Evolutionary conservation across 2,888 invertebrate species (phyloP), one percentile per base, ranked within the genome.

Genomic region (Deilephila porcellus): DNA sequence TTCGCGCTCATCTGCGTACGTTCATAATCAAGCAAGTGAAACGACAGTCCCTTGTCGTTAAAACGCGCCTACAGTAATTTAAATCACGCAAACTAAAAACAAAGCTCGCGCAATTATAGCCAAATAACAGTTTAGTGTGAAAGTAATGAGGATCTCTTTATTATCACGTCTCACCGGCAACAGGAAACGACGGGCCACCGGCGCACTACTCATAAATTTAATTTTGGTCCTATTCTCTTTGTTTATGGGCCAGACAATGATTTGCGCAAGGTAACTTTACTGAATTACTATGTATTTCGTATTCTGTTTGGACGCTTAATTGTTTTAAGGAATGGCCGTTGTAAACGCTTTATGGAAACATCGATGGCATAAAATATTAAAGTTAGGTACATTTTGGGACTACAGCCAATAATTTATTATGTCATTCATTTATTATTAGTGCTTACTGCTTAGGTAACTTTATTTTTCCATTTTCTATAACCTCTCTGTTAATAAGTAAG

Each of bases 101-200:
- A n/a, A 67, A 73, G 5, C 56, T 56, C n/a, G n/a, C 53, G 17
- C 52, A 37, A 63, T 45, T 75, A 80, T 83, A 83, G 82, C 81
- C 77, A 80, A 86, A 85, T 84, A 85, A 82, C 81, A 82, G 85
- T 86, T 84, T 84, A 86, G 83, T 82, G 84, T 80, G 78, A 82
- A 81, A 81, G 79, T 87, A 88, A 90, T 88, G 86, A 87, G 88
- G 83, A 86, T 84, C 84, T 86, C 84, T 82, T 80, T 83, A 83
- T 86, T 86, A 86, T 85, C 85, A 83, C 85, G 77, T 85, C 83
- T 82, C 79, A 78, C 79, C 78, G 79, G 78, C 78, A 78, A 79
- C 82, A 79, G 75, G 78, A 82, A 78, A 79, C 80, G 87, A 82
- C 74, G 77, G 76, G 52, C 84, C 78, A 71, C 60, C 83, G 81